These are phyloP conservation scores for Melanogrammus aeglefinus DNA, from an alignment of 2,797 vertebrate species.

Conservation along the genomic window DNA sequence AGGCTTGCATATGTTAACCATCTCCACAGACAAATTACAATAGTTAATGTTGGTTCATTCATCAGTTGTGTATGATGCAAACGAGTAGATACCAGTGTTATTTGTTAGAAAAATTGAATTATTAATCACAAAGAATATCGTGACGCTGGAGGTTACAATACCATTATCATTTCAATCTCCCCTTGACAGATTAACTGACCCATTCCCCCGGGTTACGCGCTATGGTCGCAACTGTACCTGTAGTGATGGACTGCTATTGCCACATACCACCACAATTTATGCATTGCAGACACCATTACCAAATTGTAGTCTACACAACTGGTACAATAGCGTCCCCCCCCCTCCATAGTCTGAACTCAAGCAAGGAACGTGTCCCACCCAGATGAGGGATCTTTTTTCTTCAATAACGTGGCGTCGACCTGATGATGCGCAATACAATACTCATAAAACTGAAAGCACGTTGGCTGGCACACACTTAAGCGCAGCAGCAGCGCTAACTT, in stretches of 20 bases:
- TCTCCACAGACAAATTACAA: too few species aligned
- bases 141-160: background rate
- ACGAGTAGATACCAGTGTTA: background rate
- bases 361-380: background rate
- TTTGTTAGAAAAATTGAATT: background rate
- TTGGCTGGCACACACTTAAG: background rate
- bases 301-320: background rate
- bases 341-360: background rate
- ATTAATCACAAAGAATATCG: background rate
- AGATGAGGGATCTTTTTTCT: too few species aligned
- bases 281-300: background rate
- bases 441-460: background rate
- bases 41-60: background rate
- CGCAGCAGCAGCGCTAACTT: background rate
- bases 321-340: background rate
- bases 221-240: background rate
- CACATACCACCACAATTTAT: background rate
- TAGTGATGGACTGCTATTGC: background rate
- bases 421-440: background rate
- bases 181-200: background rate
- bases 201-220: background rate
- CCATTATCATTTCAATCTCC: background rate
- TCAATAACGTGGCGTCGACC: background rate
- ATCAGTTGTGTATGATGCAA: background rate
- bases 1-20: background rate